Conservation (phyloP, 2,797 vertebrate species). For the Parauchenoglanis ngamensis region DNA sequence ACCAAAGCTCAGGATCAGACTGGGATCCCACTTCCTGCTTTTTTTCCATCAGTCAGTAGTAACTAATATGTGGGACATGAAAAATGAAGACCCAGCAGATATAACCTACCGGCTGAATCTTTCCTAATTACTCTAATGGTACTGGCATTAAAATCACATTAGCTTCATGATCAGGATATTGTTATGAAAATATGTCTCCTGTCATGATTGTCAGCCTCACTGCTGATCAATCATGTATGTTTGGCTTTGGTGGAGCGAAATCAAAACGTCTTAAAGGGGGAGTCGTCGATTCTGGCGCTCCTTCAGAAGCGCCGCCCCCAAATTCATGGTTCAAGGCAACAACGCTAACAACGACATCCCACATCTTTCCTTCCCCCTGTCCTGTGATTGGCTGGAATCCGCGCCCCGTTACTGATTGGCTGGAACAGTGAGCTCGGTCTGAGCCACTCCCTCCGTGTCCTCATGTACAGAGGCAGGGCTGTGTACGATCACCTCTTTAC, state of each 20-base stretch:
- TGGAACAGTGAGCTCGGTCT: no score
- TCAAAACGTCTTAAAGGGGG: background rate
- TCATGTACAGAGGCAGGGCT: no score
- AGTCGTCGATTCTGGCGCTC: no score
- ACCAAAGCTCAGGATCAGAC: background rate
- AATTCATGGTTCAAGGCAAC: no score
- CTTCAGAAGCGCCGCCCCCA: no score
- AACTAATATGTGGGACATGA: background rate
- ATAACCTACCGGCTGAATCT: slow-evolving; percentile 15
- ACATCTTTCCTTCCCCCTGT: no score
- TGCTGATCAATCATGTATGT: background rate
- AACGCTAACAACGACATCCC: no score
- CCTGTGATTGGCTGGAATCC: no score
- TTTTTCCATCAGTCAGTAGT: no score
- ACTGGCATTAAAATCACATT: slow-evolving; percentile 42
- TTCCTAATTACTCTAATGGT: slow-evolving; percentile 26
- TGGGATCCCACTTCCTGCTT: background rate
- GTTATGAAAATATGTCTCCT: slow-evolving; percentile 14
- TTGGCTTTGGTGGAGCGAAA: background rate
- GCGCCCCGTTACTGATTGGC: no score
- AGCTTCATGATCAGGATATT: slow-evolving; percentile 12
- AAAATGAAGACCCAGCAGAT: background rate
- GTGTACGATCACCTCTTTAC: no score
- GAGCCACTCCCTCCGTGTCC: no score
- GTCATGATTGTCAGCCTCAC: slow-evolving; percentile 6